Evolutionary conservation across 1,140 invertebrate species (phyloP), one percentile per base, ranked within the genome.

Genomic region (Achatina immaculata): DNA sequence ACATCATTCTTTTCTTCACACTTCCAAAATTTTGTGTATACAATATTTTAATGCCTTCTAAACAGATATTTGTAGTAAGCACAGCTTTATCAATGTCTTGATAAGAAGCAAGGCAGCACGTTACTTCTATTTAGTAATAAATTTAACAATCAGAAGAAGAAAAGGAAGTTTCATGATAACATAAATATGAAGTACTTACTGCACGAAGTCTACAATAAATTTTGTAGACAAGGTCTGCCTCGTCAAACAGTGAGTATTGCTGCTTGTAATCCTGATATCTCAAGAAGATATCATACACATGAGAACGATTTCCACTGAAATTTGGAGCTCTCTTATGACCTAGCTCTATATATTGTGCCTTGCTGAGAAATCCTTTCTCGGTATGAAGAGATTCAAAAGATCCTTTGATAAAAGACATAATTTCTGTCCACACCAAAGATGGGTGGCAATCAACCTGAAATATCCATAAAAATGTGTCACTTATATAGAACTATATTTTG

Each of bases 321-420:
- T 88, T 88, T n/a, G 88, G 86, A 21, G 89, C 89, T 77, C 85
- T 78, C 62, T 90, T 90, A 31, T 71, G 78, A 2, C 89, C 89
- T 2, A 90, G 80, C 3, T 84, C 69, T 34, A 85, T 51, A 69
- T 90, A 90, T 34, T 86, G 78, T 16, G 86, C 76, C 51, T 84
- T 72, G 28, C 78, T 58, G 19, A 90, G 78, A 48, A 82, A 84
- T 21, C 89, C 89, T 2, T 34, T 62, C 19, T 78, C 51, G 36
- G 82, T 84, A 4, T 77, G 34, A 45, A 88, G 80, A 7, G 89
- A 85, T 77, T 88, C 87, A 80, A 85, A 86, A 2, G 89, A 89
- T 40, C 89, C 89, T 72, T 87, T 87, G 66, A 89, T 89, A 72
- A 89, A 88, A 19, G 89, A 89, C 80, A 85, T 86, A 66, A 89